Conservation (phyloP, 2,797 vertebrate genomes). For the Nothura maculosa region DNA sequence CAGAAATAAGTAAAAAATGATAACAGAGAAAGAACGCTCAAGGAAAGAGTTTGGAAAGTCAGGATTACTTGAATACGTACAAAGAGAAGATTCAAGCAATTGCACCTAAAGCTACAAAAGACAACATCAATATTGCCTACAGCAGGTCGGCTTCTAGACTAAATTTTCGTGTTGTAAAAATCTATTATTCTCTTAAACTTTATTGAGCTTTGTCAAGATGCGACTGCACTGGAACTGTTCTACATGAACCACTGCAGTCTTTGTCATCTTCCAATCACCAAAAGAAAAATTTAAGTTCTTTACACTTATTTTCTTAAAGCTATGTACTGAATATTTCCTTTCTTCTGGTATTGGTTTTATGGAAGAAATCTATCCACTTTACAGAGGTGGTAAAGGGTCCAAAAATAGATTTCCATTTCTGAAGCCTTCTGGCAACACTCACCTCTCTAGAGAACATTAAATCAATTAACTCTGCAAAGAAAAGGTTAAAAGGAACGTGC, state of each 20-base stretch:
- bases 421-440: conserved; percentile 41
- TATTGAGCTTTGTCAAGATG: background rate
- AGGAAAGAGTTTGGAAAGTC: background rate
- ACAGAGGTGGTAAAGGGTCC: background rate
- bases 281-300: background rate
- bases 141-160: background rate
- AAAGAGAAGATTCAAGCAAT: background rate
- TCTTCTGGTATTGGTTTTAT: background rate
- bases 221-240: background rate
- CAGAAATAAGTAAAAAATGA: conserved; percentile 19
- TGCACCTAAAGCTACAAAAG: background rate
- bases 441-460: conserved; percentile 41
- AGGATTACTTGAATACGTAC: background rate
- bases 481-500: conserved; percentile 57
- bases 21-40: background rate
- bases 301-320: too few relatives aligned
- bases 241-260: background rate
- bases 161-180: background rate
- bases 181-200: background rate
- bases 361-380: background rate
- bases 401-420: conserved; percentile 43
- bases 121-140: background rate
- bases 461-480: conserved; percentile 54
- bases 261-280: background rate
- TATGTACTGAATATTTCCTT: background rate